Conservation (phyloP, 2,797 vertebrate genomes). For the Melanotaenia trifasciata region DNA sequence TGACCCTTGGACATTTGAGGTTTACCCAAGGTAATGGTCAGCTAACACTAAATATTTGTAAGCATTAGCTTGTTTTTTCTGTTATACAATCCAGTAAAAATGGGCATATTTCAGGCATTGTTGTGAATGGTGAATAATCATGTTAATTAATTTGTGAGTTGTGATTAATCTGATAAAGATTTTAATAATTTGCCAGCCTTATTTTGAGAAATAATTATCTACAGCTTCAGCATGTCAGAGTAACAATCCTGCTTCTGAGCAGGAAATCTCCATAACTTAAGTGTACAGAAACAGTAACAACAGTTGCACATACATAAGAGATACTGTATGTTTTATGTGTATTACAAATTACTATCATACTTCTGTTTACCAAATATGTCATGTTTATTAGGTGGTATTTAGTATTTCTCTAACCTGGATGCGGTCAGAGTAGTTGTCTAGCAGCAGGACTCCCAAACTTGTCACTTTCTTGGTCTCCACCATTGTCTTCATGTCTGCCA, state of each 20-base stretch:
- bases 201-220: neutral
- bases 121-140: no score
- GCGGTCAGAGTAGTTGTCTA: constrained; percentile 94
- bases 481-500: constrained; percentile 96
- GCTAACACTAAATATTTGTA: no score
- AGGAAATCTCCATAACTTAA: neutral
- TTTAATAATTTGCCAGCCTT: no score
- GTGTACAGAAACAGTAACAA: neutral
- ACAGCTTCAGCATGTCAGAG: neutral
- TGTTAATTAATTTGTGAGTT: no score
- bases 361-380: neutral
- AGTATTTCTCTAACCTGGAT: constrained; percentile 87
- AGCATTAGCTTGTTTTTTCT: no score
- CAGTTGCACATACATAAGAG: neutral
- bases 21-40: no score
- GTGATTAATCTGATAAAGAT: no score
- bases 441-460: constrained; percentile 91
- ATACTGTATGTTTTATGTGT: neutral
- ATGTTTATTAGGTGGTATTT: neutral
- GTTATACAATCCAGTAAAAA: no score
- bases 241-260: neutral
- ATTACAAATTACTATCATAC: neutral
- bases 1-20: no score
- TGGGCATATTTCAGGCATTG: no score
- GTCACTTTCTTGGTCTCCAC: constrained; percentile 98